A percentile compares a stretch with the other conserved stretches of the same genome.
phyloP scores from a whole-genome alignment of 53 echinoderm and acorn worm species.

The Echinarachnius parma region DNA sequence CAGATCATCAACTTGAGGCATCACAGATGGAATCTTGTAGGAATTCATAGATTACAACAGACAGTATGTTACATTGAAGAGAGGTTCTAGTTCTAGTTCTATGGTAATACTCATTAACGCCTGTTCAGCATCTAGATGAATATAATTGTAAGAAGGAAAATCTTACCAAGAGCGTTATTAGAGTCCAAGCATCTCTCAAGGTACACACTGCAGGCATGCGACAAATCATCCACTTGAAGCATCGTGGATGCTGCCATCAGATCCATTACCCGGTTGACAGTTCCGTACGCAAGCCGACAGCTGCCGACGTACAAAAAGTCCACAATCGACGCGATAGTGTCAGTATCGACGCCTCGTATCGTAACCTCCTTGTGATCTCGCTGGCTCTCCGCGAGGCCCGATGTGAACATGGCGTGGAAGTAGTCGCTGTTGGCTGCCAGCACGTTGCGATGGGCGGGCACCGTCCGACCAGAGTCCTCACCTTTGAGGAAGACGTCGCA shows the following conservation, averaged over 20 bases:
- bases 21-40: too few relatives aligned
- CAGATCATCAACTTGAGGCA: too few relatives aligned
- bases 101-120: too few relatives aligned
- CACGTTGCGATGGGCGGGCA: slow-evolving; percentile 34
- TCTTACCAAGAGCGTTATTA: slow-evolving; percentile 15
- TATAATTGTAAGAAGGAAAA: background rate
- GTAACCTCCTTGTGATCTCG: slow-evolving; percentile 29
- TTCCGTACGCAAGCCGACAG: slow-evolving; percentile 23
- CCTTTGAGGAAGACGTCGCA: slow-evolving; percentile 35
- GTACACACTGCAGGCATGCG: slow-evolving; percentile 31
- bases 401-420: slow-evolving; percentile 46
- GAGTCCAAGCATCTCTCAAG: slow-evolving; percentile 22
- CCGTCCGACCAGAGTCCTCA: background rate
- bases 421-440: slow-evolving; percentile 42
- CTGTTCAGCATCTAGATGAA: too few relatives aligned
- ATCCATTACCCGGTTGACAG: slow-evolving; percentile 19
- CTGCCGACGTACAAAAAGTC: slow-evolving; percentile 40
- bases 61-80: too few relatives aligned
- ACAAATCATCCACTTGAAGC: slow-evolving; percentile 35
- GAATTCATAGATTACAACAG: too few relatives aligned
- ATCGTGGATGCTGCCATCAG: slow-evolving; percentile 27
- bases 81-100: too few relatives aligned
- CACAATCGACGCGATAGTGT: slow-evolving; percentile 9
- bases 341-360: slow-evolving; percentile 18
- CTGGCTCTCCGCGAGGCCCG: slow-evolving; percentile 35